Conservation (phyloP, 2,797 vertebrate species). For the Distichodus sexfasciatus region DNA sequence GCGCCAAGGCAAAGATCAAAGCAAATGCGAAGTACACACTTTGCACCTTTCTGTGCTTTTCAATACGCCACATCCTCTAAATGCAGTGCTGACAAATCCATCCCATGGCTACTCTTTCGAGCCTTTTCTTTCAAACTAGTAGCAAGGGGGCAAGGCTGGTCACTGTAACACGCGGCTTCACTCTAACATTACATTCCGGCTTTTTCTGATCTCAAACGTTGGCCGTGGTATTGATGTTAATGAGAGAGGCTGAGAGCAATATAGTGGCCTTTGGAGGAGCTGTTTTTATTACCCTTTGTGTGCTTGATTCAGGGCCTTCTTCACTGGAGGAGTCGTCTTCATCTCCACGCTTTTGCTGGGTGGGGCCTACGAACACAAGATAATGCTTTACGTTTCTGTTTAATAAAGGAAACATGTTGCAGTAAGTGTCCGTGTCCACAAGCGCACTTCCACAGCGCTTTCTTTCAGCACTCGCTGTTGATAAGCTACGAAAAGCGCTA, state of each 20-base stretch:
- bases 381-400: background rate
- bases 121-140: too few species aligned
- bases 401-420: background rate
- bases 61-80: background rate
- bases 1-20: background rate
- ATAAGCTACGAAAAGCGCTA: too few species aligned
- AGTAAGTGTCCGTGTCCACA: too few species aligned
- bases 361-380: slow-evolving; percentile 54
- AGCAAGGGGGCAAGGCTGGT: background rate
- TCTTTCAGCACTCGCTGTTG: too few species aligned
- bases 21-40: background rate
- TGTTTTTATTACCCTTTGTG: slow-evolving; percentile 66
- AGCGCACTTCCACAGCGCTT: too few species aligned
- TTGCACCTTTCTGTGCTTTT: background rate
- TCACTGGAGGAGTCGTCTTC: slow-evolving; percentile 72
- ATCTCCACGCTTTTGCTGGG: slow-evolving; percentile 38
- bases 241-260: background rate
- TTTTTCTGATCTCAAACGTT: background rate
- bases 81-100: background rate
- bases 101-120: background rate
- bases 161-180: background rate
- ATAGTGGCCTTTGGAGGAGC: background rate
- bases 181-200: background rate
- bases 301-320: slow-evolving; percentile 62
- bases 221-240: background rate